Evolutionary conservation across 2,888 invertebrate genomes (phyloP), one percentile per base, ranked within the genome.

Genomic region (Stenolophus ochropezus): DNA sequence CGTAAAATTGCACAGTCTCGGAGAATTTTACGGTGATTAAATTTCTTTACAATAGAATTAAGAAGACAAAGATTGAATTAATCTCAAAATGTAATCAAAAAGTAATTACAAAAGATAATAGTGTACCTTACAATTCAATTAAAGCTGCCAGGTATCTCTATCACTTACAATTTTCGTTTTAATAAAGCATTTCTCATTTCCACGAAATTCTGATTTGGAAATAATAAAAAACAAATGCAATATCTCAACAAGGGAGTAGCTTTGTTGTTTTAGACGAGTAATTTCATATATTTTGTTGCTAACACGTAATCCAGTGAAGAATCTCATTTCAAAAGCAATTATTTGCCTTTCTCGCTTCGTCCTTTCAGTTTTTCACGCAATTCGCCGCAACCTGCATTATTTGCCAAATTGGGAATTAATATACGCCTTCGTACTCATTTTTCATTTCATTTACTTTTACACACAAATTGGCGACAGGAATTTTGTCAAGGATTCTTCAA

Each of bases 321-420:
- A 61, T 61, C 61, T 56, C 61, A 61, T 25, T 61, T 25, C 61
- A 25, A 61, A 61, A 61, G 61, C 25, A 61, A 61, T 61, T 61
- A 61, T 61, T 61, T 23, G 23, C 61, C 61, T 61, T 61, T 23
- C 25, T n/a, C 21, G 25, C 25, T 61, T 61, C 56, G 20, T 56
- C 21, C 56, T 56, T 56, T 56, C 6, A 20, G 56, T 6, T 20
- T 21, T 5, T 56, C 20, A 20, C 5, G 8, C 21, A 56, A 6
- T 56, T 56, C 56, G 21, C 21, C 20, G 20, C 56, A 56, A 56
- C 20, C 20, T 4, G 18, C 53, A 53, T 53, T 53, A 53, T 53
- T 20, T 20, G 20, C 53, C 6, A 8, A 53, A 20, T 18, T 33
- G 5, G 33, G 8, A 33, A 33, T 53, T 53, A 20, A n/a, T n/a